Conservation (phyloP, 2,797 vertebrate species). For the Galagoides demidoff region DNA sequence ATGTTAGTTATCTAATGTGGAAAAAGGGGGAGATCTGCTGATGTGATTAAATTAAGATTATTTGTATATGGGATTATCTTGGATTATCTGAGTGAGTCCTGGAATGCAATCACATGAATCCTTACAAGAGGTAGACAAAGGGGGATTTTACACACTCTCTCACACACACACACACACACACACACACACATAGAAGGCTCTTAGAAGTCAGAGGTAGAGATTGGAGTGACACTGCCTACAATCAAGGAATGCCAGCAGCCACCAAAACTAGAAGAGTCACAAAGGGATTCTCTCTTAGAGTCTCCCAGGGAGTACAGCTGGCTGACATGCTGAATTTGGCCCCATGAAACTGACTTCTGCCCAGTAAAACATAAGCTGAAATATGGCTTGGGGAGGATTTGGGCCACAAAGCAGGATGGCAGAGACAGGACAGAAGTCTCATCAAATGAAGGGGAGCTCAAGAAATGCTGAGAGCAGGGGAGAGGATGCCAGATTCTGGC, state of each 20-base stretch:
- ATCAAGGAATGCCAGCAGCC: neutral
- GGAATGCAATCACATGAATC: neutral
- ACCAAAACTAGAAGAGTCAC: neutral
- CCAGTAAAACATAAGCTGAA: neutral
- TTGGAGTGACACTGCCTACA: neutral
- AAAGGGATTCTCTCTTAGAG: neutral
- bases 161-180: neutral
- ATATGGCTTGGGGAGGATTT: neutral
- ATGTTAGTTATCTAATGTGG: neutral
- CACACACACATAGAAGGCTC: neutral
- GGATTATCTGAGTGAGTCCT: neutral
- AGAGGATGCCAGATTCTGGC: neutral
- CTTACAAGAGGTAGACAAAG: neutral
- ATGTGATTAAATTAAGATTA: neutral
- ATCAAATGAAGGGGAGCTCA: neutral
- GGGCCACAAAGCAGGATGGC: neutral
- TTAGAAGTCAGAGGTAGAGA: neutral
- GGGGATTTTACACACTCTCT: neutral
- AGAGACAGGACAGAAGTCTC: neutral
- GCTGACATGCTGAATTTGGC: neutral
- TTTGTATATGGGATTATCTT: neutral
- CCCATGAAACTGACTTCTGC: neutral
- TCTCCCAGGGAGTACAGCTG: neutral
- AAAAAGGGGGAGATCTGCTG: neutral
- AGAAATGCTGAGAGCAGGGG: neutral